These are phyloP conservation scores for Gracilinanus agilis DNA, from an alignment of 2,113 vertebrate genomes.

Conservation along the genomic window DNA sequence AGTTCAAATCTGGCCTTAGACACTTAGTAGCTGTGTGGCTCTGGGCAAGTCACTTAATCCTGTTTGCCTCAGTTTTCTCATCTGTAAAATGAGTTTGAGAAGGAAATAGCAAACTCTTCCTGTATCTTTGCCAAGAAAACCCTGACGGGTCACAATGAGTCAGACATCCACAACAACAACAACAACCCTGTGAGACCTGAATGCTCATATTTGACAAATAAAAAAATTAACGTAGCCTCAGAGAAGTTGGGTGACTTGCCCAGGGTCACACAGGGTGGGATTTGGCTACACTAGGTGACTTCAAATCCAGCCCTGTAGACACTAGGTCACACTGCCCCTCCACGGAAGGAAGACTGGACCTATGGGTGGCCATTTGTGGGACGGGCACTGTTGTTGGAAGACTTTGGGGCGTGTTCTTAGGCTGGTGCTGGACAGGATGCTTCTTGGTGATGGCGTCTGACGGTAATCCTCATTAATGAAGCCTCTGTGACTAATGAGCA, in stretches of 20 bases:
- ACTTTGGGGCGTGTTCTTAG: not conserved
- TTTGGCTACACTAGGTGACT: not conserved
- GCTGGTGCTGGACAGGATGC: not conserved
- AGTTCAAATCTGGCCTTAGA: too few relatives aligned
- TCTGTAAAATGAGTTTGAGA: too few relatives aligned
- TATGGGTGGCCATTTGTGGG: not conserved
- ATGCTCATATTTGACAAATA: not conserved
- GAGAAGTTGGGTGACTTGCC: not conserved
- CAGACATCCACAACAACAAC: too few relatives aligned
- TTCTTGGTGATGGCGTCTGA: not conserved
- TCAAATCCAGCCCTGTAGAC: not conserved
- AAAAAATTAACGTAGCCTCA: not conserved
- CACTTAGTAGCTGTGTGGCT: too few relatives aligned
- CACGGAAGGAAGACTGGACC: not conserved
- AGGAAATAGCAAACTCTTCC: too few relatives aligned
- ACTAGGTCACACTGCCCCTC: not conserved
- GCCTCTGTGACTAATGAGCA: not conserved
- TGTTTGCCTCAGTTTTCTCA: too few relatives aligned
- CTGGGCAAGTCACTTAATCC: too few relatives aligned
- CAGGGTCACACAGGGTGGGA: not conserved
- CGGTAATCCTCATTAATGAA: not conserved
- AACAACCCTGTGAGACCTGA: not conserved
- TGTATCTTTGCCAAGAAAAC: too few relatives aligned
- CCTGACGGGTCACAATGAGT: too few relatives aligned
- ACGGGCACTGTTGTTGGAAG: not conserved